Percentiles rank a stretch among this genome's conserved stretches.
phyloP scores from a whole-genome alignment of 1,140 invertebrate species.

The Dreissena rostriformis region DNA sequence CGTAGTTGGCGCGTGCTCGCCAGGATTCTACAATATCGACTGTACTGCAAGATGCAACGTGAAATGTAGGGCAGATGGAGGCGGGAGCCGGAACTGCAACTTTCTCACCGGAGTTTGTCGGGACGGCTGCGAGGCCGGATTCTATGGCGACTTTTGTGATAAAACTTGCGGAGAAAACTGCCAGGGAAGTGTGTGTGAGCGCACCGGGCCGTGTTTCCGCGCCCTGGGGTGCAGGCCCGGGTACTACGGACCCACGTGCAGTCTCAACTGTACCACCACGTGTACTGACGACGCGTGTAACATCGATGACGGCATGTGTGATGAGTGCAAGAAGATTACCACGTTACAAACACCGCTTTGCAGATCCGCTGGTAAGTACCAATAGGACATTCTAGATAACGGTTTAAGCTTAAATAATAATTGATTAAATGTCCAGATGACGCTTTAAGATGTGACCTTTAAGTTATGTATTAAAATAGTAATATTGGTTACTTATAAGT shows the following conservation, averaged over 20 bases:
- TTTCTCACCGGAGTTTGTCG: conserved; percentile 3
- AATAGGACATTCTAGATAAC: not conserved
- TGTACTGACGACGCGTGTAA: conserved; percentile 41
- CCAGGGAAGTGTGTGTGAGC: not conserved
- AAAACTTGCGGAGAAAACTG: conserved; percentile 7
- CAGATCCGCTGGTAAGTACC: conserved; percentile 28
- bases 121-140: conserved; percentile 31
- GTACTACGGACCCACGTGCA: conserved; percentile 36
- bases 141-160: conserved; percentile 25
- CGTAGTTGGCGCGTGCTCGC: not conserved
- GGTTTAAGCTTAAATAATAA: not conserved
- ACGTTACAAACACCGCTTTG: conserved; percentile 24
- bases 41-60: not conserved
- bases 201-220: conserved; percentile 15
- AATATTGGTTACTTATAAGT: too few relatives aligned
- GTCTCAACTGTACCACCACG: not conserved
- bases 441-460: too few relatives aligned
- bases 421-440: not conserved
- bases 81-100: not conserved
- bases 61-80: not conserved
- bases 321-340: conserved; percentile 12
- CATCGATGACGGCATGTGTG: conserved; percentile 14
- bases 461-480: too few relatives aligned
- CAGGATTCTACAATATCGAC: conserved; percentile 8
- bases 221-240: conserved; percentile 12